Evolutionary conservation across 1,140 invertebrate species (phyloP), one percentile per base, ranked within the genome.

Genomic region (Condylostylus longicornis): DNA sequence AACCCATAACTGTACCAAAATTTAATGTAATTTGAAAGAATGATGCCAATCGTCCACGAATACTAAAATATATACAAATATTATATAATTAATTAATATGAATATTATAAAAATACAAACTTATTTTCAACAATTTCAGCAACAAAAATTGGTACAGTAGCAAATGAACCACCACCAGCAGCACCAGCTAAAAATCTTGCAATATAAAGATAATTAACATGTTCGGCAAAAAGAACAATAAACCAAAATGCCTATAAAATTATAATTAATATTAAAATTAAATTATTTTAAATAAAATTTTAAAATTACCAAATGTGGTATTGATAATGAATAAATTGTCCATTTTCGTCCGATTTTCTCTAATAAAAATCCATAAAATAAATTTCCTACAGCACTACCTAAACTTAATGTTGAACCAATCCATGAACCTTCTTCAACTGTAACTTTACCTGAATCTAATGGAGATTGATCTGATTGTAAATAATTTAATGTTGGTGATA

Each of bases 21-120:
- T 80, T 82, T 1, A 90, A 67, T 37, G 79, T 79, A 2, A 90
- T 56, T 56, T 88, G 83, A 42, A 88, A 80, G 51, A 82, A 75
- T 0, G 84, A 77, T 0, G 83, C 85, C 1, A 93, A 61, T 0
- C 74, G 64, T 1, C 87, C 88, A 21, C 85, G 66, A 36, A 84
- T 74, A 5, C 50, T 88, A 33, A 8, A 37, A 23, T 15, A 35
- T 18, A 17, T 15, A 5, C 17, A 4, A 32, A 5, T 17, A 13
- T 32, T 15, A 32, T 32, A 4, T 4, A 4, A 32, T 6, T 31
- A n/a, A n/a, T 31, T 15, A 18, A 15, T 17, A 15, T 30, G 5
- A 30, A 30, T 30, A 6, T 30, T 13, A 30, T 13, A 30, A 30
- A 8, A 13, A 4, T 5, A 22, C 41, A 39, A 17, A 58, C 55